Evolutionary conservation across 1,140 invertebrate species (phyloP).

Genomic region (Grapholita molesta): DNA sequence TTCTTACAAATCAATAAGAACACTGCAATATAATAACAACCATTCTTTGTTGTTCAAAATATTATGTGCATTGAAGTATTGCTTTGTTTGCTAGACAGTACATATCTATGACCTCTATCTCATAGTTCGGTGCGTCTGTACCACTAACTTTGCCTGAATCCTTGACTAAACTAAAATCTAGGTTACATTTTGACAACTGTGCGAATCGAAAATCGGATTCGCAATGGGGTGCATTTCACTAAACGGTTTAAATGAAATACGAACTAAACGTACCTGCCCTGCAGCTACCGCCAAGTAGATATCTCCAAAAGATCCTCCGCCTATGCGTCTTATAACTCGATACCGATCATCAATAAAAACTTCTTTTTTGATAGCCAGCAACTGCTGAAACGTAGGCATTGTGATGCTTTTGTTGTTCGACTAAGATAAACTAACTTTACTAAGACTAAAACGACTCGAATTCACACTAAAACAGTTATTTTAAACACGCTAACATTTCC

Average conservation of each 20-base stretch:
- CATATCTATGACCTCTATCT: slow-evolving; percentile 13
- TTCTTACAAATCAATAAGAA: neutral
- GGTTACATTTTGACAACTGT: slow-evolving; percentile 17
- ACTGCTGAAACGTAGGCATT: slow-evolving; percentile 43
- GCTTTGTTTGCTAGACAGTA: neutral
- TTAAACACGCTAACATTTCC: slow-evolving; percentile 46
- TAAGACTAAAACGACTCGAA: slow-evolving; percentile 32
- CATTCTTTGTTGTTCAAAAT: neutral
- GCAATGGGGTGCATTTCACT: neutral
- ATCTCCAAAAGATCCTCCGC: slow-evolving; percentile 98
- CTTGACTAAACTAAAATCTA: slow-evolving; percentile 13
- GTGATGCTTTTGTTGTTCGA: slow-evolving; percentile 22
- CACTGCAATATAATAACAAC: neutral
- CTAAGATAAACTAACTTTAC: slow-evolving; percentile 34
- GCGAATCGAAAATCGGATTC: slow-evolving; percentile 1
- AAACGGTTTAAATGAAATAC: neutral
- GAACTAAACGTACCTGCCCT: slow-evolving; percentile 85
- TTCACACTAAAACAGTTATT: slow-evolving; percentile 36
- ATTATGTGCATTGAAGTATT: neutral
- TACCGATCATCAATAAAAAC: slow-evolving; percentile 91
- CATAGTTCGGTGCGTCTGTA: neutral
- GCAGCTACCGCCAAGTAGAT: slow-evolving; percentile 98
- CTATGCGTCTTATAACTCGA: slow-evolving; percentile 97
- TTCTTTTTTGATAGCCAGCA: slow-evolving; percentile 37
- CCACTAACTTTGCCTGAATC: neutral